These are phyloP conservation scores for Oscheius sp. DNA, from an alignment of 2,888 invertebrate genomes.

Conservation along the genomic window DNA sequence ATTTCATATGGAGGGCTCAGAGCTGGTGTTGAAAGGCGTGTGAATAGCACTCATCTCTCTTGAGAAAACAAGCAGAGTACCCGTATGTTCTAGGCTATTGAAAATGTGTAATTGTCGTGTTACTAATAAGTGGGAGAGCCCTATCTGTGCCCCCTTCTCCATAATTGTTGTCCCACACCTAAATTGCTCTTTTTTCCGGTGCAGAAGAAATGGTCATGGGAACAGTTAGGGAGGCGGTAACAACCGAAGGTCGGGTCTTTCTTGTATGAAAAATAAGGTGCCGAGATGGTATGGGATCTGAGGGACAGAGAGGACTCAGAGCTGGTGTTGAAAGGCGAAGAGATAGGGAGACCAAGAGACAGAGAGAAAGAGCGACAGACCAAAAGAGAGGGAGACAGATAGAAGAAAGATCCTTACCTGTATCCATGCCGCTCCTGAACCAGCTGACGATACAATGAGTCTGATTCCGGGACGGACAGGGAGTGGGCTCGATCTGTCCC, in stretches of 20 bases:
- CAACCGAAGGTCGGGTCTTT: too few relatives aligned
- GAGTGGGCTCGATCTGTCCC: conserved; percentile 59
- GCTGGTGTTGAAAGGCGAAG: too few relatives aligned
- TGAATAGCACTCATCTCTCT: conserved; percentile 8
- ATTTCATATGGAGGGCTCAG: conserved; percentile 27
- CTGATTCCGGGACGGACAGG: conserved; percentile 61
- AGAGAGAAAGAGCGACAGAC: conserved; percentile 5
- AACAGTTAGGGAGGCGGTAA: too few relatives aligned
- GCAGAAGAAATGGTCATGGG: background rate
- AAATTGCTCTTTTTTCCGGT: conserved; percentile 18
- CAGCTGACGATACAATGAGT: conserved; percentile 70
- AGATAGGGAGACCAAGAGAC: background rate
- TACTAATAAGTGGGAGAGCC: conserved; percentile 28
- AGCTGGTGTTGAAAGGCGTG: conserved; percentile 29
- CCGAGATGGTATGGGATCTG: background rate
- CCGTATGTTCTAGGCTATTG: conserved; percentile 2
- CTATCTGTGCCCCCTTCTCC: conserved; percentile 22
- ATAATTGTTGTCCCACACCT: conserved; percentile 26
- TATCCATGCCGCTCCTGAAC: conserved; percentile 56
- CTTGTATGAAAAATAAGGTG: too few relatives aligned
- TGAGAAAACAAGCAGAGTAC: background rate
- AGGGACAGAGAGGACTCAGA: background rate
- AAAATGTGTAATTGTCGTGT: background rate
- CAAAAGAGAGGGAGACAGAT: too few relatives aligned
- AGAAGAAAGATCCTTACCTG: conserved; percentile 36